A percentile compares a stretch with the other conserved stretches of the same genome.
Conservation (phyloP, 64 coral and sea anemone species). For the Montipora efflorescens region DNA sequence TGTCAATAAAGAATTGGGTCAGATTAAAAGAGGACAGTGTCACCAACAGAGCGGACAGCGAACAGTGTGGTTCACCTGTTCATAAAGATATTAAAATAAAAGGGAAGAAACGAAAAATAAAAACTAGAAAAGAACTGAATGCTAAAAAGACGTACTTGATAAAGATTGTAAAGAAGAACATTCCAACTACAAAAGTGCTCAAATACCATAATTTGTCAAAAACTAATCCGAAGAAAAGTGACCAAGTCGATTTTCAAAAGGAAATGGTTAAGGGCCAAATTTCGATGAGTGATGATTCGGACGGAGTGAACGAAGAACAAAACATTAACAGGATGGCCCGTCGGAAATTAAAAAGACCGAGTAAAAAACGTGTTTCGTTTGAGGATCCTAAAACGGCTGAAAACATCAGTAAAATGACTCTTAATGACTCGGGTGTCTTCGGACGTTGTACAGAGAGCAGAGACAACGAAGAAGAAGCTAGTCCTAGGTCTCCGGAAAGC, state of each 20-base stretch:
- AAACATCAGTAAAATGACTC: not conserved
- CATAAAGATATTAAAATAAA: not conserved
- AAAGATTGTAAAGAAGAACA: not conserved
- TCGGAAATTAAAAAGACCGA: constrained; percentile 37
- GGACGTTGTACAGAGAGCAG: constrained; percentile 13
- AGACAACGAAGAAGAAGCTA: constrained; percentile 13
- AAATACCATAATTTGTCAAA: constrained; percentile 19
- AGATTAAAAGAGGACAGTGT: not conserved
- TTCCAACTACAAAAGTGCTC: not conserved
- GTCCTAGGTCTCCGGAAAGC: constrained; percentile 55
- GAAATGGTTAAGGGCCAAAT: not conserved
- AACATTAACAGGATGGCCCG: not conserved
- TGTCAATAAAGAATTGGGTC: constrained; percentile 15
- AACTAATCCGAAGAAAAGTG: constrained; percentile 2
- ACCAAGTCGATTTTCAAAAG: not conserved
- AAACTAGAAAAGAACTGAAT: not conserved
- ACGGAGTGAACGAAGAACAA: not conserved
- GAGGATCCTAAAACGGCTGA: constrained; percentile 1
- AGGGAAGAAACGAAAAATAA: not conserved
- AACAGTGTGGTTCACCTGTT: not conserved
- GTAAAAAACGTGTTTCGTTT: not conserved
- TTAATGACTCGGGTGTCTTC: constrained; percentile 39
- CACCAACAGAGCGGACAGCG: not conserved
- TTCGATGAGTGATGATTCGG: constrained; percentile 52
- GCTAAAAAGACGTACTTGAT: not conserved